These are phyloP conservation scores for Watsonalla binaria DNA, from an alignment of 2,888 invertebrate species.

Conservation along the genomic window DNA sequence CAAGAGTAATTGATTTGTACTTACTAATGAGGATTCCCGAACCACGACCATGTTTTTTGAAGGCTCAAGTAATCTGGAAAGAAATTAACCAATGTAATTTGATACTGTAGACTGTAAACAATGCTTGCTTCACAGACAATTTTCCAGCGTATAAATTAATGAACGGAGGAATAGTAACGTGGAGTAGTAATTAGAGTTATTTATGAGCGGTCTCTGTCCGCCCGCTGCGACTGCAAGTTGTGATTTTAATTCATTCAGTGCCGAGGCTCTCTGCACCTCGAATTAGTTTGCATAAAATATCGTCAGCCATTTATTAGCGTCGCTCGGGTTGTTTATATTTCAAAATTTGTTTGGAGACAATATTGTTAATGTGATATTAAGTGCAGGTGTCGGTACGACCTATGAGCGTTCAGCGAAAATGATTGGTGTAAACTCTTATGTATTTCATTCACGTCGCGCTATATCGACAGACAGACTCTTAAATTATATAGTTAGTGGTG, in stretches of 20 bases:
- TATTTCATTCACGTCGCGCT: too few species aligned
- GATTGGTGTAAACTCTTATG: too few species aligned
- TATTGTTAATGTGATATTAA: conserved; percentile 7
- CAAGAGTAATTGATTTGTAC: too few species aligned
- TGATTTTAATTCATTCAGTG: conserved; percentile 72
- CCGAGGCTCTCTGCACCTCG: conserved; percentile 68
- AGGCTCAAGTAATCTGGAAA: too few species aligned
- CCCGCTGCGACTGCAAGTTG: conserved; percentile 65
- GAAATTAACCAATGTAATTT: conserved; percentile 21
- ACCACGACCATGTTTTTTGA: too few species aligned
- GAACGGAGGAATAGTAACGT: conserved; percentile 31
- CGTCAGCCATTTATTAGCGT: conserved; percentile 56
- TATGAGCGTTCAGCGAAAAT: too few species aligned
- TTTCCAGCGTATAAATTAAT: conserved; percentile 43
- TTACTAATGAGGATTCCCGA: too few species aligned
- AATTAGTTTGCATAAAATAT: conserved; percentile 74
- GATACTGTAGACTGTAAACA: conserved; percentile 20
- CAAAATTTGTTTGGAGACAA: conserved; percentile 38
- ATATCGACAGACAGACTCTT: too few species aligned
- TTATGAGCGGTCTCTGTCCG: conserved; percentile 68
- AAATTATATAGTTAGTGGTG: too few species aligned
- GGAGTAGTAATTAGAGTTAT: conserved; percentile 66
- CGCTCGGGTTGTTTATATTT: conserved; percentile 42
- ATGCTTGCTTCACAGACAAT: conserved; percentile 34
- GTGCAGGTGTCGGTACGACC: too few species aligned